phyloP scores from a whole-genome alignment of 2,113 vertebrate species.

The Peromyscus californicus region DNA sequence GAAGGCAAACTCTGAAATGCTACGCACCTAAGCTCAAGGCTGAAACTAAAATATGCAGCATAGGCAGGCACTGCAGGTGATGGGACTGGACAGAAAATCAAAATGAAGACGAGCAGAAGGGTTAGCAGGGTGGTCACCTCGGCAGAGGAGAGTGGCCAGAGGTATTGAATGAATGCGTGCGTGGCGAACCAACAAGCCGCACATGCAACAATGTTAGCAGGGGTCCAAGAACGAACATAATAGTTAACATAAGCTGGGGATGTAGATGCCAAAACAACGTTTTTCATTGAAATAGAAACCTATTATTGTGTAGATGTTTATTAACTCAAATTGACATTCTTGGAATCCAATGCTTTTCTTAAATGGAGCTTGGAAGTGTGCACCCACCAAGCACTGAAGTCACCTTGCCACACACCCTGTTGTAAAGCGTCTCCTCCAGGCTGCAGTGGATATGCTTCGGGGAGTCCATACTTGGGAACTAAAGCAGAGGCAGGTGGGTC shows the following conservation, averaged over 20 bases:
- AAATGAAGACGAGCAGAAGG: background rate
- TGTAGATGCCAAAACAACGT: background rate
- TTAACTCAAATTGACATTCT: background rate
- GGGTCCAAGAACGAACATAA: background rate
- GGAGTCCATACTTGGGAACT: background rate
- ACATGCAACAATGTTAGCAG: background rate
- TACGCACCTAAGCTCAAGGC: background rate
- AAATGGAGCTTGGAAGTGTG: background rate
- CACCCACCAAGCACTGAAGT: background rate
- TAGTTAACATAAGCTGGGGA: background rate
- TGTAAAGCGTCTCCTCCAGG: background rate
- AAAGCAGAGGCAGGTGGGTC: fast-evolving
- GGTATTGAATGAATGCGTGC: background rate
- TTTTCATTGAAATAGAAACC: slow-evolving; percentile 1
- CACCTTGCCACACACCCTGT: background rate
- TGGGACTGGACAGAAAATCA: background rate
- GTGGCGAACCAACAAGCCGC: background rate
- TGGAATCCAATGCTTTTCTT: background rate
- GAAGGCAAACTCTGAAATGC: background rate
- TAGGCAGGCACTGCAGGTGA: background rate
- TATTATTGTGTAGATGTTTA: slow-evolving; percentile 26
- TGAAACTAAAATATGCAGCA: background rate
- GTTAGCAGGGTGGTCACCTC: background rate
- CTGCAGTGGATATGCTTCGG: background rate
- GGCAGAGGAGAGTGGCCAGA: background rate